A percentile compares a stretch with the other conserved stretches of the same genome.
phyloP scores from a whole-genome alignment of 1,140 invertebrate genomes.

The Drosophila ogumai region DNA sequence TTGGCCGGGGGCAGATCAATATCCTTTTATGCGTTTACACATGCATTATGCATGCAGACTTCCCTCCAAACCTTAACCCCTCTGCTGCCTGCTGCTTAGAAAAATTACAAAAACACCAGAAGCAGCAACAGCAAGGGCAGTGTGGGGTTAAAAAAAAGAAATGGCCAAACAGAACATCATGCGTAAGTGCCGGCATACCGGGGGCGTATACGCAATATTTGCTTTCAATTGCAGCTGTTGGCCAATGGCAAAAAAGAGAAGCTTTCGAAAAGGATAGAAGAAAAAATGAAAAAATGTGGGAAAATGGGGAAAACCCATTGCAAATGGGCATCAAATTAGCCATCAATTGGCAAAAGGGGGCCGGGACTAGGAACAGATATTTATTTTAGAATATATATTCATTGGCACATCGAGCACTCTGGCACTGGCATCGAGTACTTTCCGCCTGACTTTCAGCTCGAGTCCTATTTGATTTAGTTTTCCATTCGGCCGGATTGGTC shows the following conservation, averaged over 20 bases:
- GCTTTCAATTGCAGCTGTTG: constrained; percentile 79
- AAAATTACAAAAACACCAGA: constrained; percentile 63
- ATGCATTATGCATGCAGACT: constrained; percentile 59
- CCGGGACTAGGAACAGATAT: constrained; percentile 62
- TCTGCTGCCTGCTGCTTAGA: constrained; percentile 58
- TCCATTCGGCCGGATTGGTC: constrained; percentile 49
- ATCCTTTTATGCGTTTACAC: constrained; percentile 79
- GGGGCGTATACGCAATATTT: constrained; percentile 80
- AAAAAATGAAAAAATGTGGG: background rate
- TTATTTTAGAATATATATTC: constrained; percentile 75
- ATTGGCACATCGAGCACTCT: constrained; percentile 39
- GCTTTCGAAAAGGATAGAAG: constrained; percentile 16
- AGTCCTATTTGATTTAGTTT: constrained; percentile 75
- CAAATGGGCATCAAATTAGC: constrained; percentile 73
- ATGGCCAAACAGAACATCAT: constrained; percentile 68
- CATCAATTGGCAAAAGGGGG: constrained; percentile 53
- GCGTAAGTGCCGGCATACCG: constrained; percentile 58
- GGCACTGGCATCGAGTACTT: constrained; percentile 48
- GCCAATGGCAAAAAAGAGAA: constrained; percentile 45
- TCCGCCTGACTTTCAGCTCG: constrained; percentile 65
- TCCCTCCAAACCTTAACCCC: constrained; percentile 1
- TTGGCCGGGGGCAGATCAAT: constrained; percentile 79
- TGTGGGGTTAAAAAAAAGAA: constrained; percentile 21
- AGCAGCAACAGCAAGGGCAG: constrained; percentile 14
- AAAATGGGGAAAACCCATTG: constrained; percentile 38